Base-by-base conservation (phyloP, 2,113 vertebrate species). In the Mobula birostris region DNA sequence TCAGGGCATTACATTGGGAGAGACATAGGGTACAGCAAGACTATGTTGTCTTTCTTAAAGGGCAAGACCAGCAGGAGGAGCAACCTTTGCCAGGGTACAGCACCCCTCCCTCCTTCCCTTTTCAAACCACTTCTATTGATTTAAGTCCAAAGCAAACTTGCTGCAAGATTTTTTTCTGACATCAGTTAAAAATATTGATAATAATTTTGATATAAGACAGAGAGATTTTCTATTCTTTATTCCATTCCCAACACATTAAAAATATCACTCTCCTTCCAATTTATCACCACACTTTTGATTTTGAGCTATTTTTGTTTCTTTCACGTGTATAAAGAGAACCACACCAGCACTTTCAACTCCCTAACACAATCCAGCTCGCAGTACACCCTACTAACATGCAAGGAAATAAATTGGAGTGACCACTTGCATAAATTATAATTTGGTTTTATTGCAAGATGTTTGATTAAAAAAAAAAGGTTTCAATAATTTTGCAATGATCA, bases 361-460 rank as follows among this genome's bases (percentile, higher is more conserved):
- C n/a, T 7, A 1, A 6, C 85, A 66, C 7, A 68, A 17, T 66
- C 12, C 27, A 87, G 11, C 27, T 87, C 24, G 58, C 85, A 29
- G 58, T 66, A 2, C 85, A 66, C 29, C 85, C 61, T 32, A 32
- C 29, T 29, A 68, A 90, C 29, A 8, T 90, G 85, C 61, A 66
- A 68, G 85, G 85, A 90, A 90, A 90, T 17, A 90, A 90, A 19
- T 36, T 32, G 85, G 61, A 88, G 58, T 88, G 83, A 90, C 85
- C 61, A 90, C 83, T 88, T 63, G 21, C 11, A n/a, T 15, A 14
- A 15, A n/a, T 56, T 61, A 29, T 66, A 66, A 90, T 66, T 90
- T 66, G n/a, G 61, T 90, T 90, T 90, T 90, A 66, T 66, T 90
- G 61, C 15, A 19, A 32, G n/a, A 66, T 32, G 29, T 66, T 66